Base-by-base conservation (phyloP, 2,797 vertebrate species). In the Tauraco hartlaubi region DNA sequence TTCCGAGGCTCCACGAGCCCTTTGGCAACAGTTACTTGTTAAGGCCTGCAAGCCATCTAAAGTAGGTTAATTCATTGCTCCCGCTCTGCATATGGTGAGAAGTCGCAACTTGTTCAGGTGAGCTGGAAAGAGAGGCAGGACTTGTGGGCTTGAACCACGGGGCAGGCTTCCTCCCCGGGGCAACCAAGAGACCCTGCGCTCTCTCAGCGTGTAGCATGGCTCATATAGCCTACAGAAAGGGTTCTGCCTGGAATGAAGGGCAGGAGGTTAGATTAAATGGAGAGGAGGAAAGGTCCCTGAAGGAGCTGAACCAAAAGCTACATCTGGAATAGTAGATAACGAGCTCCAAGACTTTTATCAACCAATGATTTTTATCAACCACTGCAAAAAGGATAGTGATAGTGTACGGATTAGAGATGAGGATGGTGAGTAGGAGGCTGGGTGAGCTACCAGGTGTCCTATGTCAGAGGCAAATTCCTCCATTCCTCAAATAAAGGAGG, bases 181-280 rank as follows among this genome's bases (percentile, higher is more conserved):
- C 43, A 22, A 43, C 39, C 51, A 58, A 48, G 28, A 19, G n/a
- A 46, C 35, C 15, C 43, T 22, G 68, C 0, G 6, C 6, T n/a
- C 66, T 52, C 74, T 29, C 62, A 35, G 33, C 49, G 7, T 0
- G 0, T 4, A 19, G 35, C 0, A 0, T 13, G n/a, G 51, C 52
- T 88, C 9, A 0, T 25, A 6, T 1, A 56, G 44, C 51, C 51
- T 49, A 5, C 2, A 18, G 68, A 59, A 90, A 43, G n/a, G 39
- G n/a, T 25, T 85, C 41, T 48, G 75, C 49, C 72, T 51, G 54
- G 26, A 64, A 69, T 33, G 6, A 69, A n/a, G 31, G 35, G 9
- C 23, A 29, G 52, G 52, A 71, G 39, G 28, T 33, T 61, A 67
- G 33, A 44, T 75, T 80, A 35, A 67, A 31, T 0, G 0, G 61